Conservation (phyloP, 2,113 vertebrate genomes). For the Phainopepla nitens region DNA sequence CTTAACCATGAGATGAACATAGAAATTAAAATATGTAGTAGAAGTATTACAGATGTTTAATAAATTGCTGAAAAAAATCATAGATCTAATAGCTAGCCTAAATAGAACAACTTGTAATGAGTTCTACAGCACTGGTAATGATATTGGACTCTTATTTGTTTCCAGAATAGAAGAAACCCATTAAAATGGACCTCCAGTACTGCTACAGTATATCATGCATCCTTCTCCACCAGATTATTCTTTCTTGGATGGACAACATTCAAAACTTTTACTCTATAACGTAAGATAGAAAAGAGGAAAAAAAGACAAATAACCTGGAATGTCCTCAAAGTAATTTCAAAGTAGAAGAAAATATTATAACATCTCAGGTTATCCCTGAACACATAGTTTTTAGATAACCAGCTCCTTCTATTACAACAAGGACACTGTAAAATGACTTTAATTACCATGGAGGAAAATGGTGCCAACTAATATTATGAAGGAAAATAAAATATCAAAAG, state of each 20-base stretch:
- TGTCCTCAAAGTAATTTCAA: neutral
- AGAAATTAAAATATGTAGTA: neutral
- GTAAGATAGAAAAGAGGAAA: neutral
- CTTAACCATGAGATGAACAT: neutral
- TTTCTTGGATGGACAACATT: neutral
- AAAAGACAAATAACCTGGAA: neutral
- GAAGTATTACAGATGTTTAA: neutral
- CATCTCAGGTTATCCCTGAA: neutral
- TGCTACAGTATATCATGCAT: neutral
- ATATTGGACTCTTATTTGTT: neutral
- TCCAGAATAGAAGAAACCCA: neutral
- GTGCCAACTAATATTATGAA: neutral
- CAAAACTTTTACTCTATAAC: neutral
- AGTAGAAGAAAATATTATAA: neutral
- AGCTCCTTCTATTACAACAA: neutral
- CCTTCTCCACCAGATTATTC: neutral
- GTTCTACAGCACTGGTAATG: neutral
- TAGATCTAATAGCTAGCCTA: neutral
- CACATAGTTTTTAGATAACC: neutral
- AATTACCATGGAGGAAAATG: neutral
- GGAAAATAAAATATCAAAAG: neutral
- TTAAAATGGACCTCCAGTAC: neutral
- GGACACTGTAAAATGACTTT: neutral
- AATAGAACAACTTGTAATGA: neutral
- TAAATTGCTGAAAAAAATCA: neutral